Conservation (phyloP, 2,113 vertebrate genomes). For the Ammospiza nelsoni region DNA sequence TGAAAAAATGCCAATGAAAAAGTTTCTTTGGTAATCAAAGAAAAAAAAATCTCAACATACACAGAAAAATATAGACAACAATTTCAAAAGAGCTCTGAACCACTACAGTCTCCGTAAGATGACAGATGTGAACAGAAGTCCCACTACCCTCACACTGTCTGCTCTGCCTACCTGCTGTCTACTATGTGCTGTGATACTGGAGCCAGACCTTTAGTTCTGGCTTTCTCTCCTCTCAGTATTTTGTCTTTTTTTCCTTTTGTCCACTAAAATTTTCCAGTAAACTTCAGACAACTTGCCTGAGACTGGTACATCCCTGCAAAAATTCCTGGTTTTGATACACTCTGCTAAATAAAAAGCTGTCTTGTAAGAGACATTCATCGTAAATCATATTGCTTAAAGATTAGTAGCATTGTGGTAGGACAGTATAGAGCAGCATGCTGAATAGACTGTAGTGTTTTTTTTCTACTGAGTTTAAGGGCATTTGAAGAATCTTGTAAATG, state of each 20-base stretch:
- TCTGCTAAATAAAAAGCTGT: neutral
- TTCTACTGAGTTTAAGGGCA: neutral
- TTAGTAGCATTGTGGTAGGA: neutral
- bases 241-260: neutral
- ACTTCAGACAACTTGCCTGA: neutral
- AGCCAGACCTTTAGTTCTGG: neutral
- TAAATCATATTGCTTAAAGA: neutral
- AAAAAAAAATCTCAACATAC: neutral
- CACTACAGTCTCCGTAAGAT: neutral
- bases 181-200: neutral
- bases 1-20: neutral
- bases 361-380: neutral
- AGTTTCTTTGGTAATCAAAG: neutral
- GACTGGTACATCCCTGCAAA: neutral
- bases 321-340: neutral
- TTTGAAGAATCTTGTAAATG: neutral
- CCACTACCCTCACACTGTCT: neutral
- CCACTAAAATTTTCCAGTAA: neutral
- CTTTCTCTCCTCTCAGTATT: neutral
- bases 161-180: neutral
- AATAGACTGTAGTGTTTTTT: neutral
- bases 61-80: neutral
- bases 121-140: neutral
- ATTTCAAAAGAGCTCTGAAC: neutral
- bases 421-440: neutral